Base-by-base conservation (phyloP, 2,797 vertebrate genomes). In the Gadopsis bispinosus region DNA sequence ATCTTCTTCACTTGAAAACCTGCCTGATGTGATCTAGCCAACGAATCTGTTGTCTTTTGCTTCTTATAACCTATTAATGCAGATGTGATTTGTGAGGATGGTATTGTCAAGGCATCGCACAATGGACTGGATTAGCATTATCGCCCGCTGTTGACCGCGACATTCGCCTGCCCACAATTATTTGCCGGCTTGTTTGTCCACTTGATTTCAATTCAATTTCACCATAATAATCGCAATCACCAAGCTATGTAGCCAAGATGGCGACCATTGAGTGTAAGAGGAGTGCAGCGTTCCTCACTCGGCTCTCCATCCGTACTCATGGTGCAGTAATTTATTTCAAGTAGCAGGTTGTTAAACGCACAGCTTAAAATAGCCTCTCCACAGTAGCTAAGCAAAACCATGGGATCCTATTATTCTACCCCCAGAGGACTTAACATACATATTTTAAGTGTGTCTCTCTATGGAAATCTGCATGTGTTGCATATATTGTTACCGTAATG, bases 311-410 rank as follows among this genome's bases (percentile, higher is more conserved):
- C 33, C 4, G 33, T 33, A 33, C 33, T 33, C 5, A 33, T 5
- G 7, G 33, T 33, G 5, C 33, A 4, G 64, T 73, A 5, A 83
- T 87, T 79, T 86, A 74, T 91, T 82, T 88, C 33, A 48, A 63
- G 74, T 37, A 79, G 72, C 69, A 86, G 79, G 41, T 78, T 85
- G 35, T 84, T 89, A 85, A 88, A 87, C 26, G 50, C 33, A 20
- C 12, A 54, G 45, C 90, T 93, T 84, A 85, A 94, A 94, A 94
- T 93, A 93, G 75, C 76, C 19, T 0, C 60, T 58, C 63, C 35
- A 12, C 76, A 35, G 69, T 22, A 67, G 59, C 58, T 53, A 33
- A 70, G n/a, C 48, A 39, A 62, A 77, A 79, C 43, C 70, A 51
- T 11, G 63, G 53, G 73, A 81, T 77, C 56, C 59, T 66, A 69